Evolutionary conservation across 2,797 vertebrate genomes (phyloP).

Genomic region (Lepidocolaptes lacrymiger): DNA sequence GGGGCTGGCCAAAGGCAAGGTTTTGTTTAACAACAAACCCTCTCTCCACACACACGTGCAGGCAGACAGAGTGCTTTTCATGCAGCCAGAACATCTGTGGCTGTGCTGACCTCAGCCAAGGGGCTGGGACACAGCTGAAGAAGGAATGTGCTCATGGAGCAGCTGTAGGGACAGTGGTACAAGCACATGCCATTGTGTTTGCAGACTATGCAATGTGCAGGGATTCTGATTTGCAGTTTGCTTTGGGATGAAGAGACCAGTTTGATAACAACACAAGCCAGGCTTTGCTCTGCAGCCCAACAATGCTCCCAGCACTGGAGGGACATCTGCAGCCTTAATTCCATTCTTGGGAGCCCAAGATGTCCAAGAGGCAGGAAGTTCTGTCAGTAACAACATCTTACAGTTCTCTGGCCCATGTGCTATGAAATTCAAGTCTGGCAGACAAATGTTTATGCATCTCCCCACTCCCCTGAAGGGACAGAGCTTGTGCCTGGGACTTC

Average conservation of each 20-base stretch:
- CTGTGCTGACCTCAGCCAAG: conserved; percentile 26
- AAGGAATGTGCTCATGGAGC: background rate
- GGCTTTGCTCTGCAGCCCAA: background rate
- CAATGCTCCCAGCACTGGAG: background rate
- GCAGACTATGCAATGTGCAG: background rate
- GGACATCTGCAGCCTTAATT: conserved; percentile 10
- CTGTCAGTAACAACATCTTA: background rate
- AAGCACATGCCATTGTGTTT: background rate
- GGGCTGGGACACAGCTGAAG: background rate
- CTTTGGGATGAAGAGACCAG: background rate
- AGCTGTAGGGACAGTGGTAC: background rate
- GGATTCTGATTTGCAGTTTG: background rate
- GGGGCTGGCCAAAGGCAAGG: background rate
- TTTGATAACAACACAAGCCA: background rate
- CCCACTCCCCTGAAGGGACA: background rate
- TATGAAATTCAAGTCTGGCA: conserved; percentile 1
- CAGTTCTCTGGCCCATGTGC: background rate
- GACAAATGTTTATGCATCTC: background rate
- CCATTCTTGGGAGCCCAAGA: background rate
- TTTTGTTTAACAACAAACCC: conserved; percentile 10
- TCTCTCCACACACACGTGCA: background rate
- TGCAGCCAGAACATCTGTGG: conserved; percentile 6
- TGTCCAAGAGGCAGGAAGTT: background rate
- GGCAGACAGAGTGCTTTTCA: background rate
- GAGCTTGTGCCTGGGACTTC: background rate